phyloP scores from a whole-genome alignment of 2,113 vertebrate species.

The Poeciliopsis prolifica region DNA sequence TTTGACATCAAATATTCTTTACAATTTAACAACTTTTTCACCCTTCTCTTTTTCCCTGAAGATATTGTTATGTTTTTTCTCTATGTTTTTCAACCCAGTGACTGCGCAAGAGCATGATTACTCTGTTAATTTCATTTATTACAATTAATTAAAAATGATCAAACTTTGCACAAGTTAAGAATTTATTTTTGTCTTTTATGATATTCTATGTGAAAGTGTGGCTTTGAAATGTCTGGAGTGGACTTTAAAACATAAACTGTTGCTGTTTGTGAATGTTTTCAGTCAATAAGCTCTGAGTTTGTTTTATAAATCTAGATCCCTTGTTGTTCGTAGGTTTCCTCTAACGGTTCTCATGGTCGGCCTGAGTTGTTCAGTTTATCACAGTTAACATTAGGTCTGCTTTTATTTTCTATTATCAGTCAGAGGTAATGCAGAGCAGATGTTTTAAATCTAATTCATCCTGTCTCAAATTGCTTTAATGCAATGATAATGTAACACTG shows the following conservation, averaged over 20 bases:
- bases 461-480: constrained; percentile 43
- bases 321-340: constrained; percentile 12
- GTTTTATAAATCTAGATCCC: not conserved
- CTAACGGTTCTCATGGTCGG: not conserved
- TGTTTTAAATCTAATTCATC: constrained; percentile 52
- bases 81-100: no score
- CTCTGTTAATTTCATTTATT: not conserved
- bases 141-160: not conserved
- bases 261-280: not conserved
- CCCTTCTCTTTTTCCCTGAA: no score
- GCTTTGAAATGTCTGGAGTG: not conserved
- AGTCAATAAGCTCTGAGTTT: not conserved
- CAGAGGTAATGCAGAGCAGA: constrained; percentile 58
- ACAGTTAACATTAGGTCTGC: constrained; percentile 20
- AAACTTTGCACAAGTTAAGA: not conserved
- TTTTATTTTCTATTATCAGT: constrained; percentile 38
- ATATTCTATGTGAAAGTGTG: not conserved
- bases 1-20: no score
- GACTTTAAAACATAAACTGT: not conserved
- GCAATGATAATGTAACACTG: constrained; percentile 39
- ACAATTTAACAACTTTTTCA: no score
- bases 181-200: not conserved
- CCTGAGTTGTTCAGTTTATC: constrained; percentile 18
- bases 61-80: no score
- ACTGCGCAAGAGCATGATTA: no score